A percentile compares a stretch with the other conserved stretches of the same genome.
phyloP scores from a whole-genome alignment of 1,140 invertebrate genomes.

The Muscidifurax raptorellus region DNA sequence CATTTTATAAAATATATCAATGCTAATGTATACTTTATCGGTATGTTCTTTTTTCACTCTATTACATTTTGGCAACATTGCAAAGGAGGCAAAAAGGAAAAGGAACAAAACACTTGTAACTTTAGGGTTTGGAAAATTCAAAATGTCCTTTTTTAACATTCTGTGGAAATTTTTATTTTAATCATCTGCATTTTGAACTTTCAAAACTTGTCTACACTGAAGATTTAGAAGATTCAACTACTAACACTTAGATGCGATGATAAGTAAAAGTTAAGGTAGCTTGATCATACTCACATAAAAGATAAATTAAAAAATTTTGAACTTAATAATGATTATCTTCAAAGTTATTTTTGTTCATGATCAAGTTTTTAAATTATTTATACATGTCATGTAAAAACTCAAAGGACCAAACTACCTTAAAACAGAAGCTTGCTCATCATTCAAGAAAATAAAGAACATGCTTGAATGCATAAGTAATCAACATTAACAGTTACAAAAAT shows the following conservation, averaged over 20 bases:
- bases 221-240: no score
- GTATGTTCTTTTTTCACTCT: no score
- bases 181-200: not conserved
- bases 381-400: not conserved
- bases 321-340: no score
- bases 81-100: no score
- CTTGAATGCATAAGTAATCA: slow-evolving; percentile 3
- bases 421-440: slow-evolving; percentile 9
- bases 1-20: no score
- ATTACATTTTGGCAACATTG: no score
- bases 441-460: slow-evolving; percentile 31
- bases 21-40: no score
- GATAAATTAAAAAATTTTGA: no score
- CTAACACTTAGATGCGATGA: not conserved
- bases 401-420: slow-evolving; percentile 39
- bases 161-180: not conserved
- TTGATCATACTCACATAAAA: slow-evolving; percentile 10
- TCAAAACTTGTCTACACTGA: no score
- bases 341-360: not conserved
- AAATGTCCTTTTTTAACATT: slow-evolving; percentile 7
- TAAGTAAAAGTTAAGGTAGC: slow-evolving; percentile 7
- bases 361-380: no score
- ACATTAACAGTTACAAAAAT: slow-evolving; percentile 49
- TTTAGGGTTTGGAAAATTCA: no score
- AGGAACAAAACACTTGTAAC: no score